Conservation (phyloP, 2,797 vertebrate species). For the Sparus aurata region DNA sequence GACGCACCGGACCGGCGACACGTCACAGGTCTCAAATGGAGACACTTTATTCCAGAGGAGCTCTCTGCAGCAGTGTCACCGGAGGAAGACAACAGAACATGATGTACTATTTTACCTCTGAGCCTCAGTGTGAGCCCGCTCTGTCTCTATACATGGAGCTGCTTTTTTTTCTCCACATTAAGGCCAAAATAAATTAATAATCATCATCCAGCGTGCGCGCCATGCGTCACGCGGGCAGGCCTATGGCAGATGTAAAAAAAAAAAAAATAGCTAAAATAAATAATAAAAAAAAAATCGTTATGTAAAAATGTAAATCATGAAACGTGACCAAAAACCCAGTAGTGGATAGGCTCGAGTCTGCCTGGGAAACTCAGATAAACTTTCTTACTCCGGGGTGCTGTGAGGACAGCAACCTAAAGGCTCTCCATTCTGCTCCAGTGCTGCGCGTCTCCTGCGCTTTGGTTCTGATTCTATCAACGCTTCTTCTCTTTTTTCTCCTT, state of each 20-base stretch:
- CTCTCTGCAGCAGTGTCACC: constrained; percentile 16
- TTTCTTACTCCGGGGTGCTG: constrained; percentile 67
- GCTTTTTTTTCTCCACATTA: constrained; percentile 20
- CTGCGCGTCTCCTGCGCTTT: constrained; percentile 37
- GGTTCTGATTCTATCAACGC: constrained; percentile 32
- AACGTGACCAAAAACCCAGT: constrained; percentile 43
- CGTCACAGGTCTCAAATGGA: not conserved
- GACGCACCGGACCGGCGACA: not conserved
- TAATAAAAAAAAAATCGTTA: constrained; percentile 14
- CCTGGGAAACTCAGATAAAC: constrained; percentile 62
- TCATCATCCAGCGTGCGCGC: constrained; percentile 16
- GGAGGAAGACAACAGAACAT: constrained; percentile 47
- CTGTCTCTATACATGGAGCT: constrained; percentile 2
- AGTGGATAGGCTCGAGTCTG: constrained; percentile 34
- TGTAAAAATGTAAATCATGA: constrained; percentile 62
- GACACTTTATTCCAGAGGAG: constrained; percentile 18
- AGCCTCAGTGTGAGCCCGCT: constrained; percentile 33
- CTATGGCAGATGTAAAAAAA: constrained; percentile 8
- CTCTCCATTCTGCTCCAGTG: constrained; percentile 19
- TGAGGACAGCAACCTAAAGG: constrained; percentile 69
- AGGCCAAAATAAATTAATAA: constrained; percentile 61
- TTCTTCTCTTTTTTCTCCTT: not conserved
- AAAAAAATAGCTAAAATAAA: no score
- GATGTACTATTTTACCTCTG: constrained; percentile 44
- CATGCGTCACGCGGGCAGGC: constrained; percentile 28